phyloP scores from a whole-genome alignment of 1,140 invertebrate species.

The Argopecten irradians region DNA sequence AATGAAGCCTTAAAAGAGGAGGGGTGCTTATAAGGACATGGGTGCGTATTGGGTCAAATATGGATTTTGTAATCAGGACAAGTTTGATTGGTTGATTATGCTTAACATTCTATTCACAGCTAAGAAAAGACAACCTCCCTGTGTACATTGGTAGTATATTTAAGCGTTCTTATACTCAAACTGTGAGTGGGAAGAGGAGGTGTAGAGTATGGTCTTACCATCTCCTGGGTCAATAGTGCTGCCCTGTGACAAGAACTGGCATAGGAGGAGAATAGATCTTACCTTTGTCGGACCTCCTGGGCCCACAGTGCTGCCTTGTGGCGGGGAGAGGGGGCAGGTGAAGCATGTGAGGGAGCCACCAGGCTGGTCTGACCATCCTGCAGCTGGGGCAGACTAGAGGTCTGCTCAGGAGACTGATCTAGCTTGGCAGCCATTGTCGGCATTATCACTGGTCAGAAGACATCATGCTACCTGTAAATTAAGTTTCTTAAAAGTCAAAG shows the following conservation, averaged over 20 bases:
- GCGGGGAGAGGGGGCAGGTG: constrained; percentile 52
- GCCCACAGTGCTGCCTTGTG: constrained; percentile 67
- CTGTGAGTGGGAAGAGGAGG: too few relatives aligned
- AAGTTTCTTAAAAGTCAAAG: background rate
- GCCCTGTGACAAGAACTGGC: background rate
- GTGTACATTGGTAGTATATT: too few relatives aligned
- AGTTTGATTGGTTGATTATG: too few relatives aligned
- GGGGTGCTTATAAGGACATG: too few relatives aligned
- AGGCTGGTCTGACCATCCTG: constrained; percentile 63
- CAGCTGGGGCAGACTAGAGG: constrained; percentile 54
- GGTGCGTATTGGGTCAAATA: too few relatives aligned
- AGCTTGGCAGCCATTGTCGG: constrained; percentile 31
- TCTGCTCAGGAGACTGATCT: constrained; percentile 19
- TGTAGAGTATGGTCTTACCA: too few relatives aligned
- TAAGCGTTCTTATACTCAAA: too few relatives aligned
- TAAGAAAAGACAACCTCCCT: too few relatives aligned
- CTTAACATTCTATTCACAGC: too few relatives aligned
- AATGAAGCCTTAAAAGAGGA: too few relatives aligned
- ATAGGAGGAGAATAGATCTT: background rate
- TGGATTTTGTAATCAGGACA: too few relatives aligned
- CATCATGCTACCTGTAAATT: background rate
- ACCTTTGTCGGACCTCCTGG: constrained; percentile 63
- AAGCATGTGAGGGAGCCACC: constrained; percentile 52
- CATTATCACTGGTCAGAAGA: background rate
- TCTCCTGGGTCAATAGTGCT: too few relatives aligned